These are phyloP conservation scores for Homarus gammarus DNA, from an alignment of 2,888 invertebrate genomes.

Conservation along the genomic window DNA sequence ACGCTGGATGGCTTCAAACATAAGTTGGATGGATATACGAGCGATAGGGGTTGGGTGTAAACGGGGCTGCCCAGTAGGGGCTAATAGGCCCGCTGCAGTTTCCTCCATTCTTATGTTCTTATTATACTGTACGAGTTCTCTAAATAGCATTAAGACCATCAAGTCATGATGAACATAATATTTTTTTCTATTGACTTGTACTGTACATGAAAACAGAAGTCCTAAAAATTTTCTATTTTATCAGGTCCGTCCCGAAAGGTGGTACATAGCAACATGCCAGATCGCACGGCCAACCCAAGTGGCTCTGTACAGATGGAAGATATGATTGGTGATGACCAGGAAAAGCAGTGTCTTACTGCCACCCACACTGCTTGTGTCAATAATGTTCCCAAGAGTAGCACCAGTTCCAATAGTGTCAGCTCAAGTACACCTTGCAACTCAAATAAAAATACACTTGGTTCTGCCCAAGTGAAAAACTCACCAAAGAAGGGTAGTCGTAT, in stretches of 20 bases:
- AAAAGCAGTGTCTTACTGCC: conserved; percentile 65
- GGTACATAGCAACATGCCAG: conserved; percentile 68
- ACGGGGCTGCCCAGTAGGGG: too few relatives aligned
- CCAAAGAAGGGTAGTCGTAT: conserved; percentile 52
- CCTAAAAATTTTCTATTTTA: not conserved
- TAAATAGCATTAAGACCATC: too few relatives aligned
- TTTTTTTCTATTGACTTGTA: too few relatives aligned
- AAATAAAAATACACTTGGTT: conserved; percentile 16
- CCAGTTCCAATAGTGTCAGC: conserved; percentile 6
- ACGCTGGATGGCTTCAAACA: too few relatives aligned
- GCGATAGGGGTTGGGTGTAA: too few relatives aligned
- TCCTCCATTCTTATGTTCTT: too few relatives aligned
- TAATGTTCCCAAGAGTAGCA: conserved; percentile 31
- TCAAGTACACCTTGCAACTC: not conserved
- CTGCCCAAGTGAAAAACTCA: conserved; percentile 32
- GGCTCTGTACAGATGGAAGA: conserved; percentile 75
- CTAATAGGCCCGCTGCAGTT: too few relatives aligned
- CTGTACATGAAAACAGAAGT: not conserved
- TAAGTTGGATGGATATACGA: too few relatives aligned
- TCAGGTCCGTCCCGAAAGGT: conserved; percentile 73
- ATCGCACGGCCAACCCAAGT: conserved; percentile 73
- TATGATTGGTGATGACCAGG: conserved; percentile 71
- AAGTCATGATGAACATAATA: too few relatives aligned
- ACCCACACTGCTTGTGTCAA: conserved; percentile 57
- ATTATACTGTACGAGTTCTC: too few relatives aligned